Percentiles rank a stretch among this genome's conserved stretches.
Conservation (phyloP, 2,113 vertebrate species). For the Toxotes jaculatrix region DNA sequence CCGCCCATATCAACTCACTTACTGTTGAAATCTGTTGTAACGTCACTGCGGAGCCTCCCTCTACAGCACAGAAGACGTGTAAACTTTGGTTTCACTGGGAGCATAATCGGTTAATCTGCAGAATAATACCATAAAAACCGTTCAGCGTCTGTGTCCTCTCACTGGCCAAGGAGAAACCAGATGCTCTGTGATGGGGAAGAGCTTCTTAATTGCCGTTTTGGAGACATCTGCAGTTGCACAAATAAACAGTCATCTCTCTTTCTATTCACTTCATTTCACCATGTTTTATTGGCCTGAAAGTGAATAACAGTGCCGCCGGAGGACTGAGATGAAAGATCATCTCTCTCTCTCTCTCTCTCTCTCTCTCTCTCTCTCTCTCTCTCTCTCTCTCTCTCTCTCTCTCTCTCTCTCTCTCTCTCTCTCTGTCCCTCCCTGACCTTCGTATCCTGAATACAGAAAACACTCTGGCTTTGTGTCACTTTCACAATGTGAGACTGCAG, state of each 20-base stretch:
- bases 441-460: conserved; percentile 35
- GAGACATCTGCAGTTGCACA: conserved; percentile 25
- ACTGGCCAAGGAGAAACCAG: conserved; percentile 40
- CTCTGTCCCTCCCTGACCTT: conserved; percentile 37
- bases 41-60: conserved; percentile 1
- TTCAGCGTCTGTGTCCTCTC: conserved; percentile 18
- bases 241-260: conserved; percentile 25
- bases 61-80: not conserved
- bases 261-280: conserved; percentile 24
- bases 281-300: conserved; percentile 16
- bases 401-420: conserved; percentile 1
- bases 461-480: conserved; percentile 31
- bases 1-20: not conserved
- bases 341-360: conserved; percentile 2
- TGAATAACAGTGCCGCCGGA: not conserved
- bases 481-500: conserved; percentile 19
- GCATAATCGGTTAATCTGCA: conserved; percentile 41
- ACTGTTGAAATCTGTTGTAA: not conserved
- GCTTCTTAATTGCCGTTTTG: conserved; percentile 42
- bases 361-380: conserved; percentile 8
- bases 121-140: conserved; percentile 25
- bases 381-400: not conserved
- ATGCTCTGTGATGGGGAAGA: conserved; percentile 29
- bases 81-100: conserved; percentile 8
- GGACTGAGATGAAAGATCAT: not conserved